These are phyloP conservation scores for Anthoscopus minutus DNA, from an alignment of 2,113 vertebrate genomes.

Conservation along the genomic window DNA sequence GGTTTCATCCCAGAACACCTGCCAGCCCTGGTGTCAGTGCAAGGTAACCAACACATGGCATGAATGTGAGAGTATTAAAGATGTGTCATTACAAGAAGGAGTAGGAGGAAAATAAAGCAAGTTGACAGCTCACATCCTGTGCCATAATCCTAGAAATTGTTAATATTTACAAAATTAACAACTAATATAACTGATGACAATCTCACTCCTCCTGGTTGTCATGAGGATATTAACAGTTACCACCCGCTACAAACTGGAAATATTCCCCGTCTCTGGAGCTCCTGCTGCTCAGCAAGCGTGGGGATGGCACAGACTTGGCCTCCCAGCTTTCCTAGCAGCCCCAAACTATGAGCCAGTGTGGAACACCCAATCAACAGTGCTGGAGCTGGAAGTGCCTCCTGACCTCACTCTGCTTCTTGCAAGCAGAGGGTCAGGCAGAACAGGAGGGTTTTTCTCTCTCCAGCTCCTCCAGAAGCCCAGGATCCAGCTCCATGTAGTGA, in stretches of 20 bases:
- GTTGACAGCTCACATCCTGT: constrained; percentile 60
- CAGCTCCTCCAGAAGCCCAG: background rate
- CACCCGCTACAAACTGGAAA: constrained; percentile 40
- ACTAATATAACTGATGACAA: constrained; percentile 42
- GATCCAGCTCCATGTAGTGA: rapidly evolving
- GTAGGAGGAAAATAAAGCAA: constrained; percentile 42
- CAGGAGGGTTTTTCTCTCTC: background rate
- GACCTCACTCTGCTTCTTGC: background rate
- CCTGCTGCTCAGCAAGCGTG: background rate
- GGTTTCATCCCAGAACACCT: constrained; percentile 12
- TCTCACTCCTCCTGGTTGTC: constrained; percentile 53
- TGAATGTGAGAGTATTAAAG: background rate
- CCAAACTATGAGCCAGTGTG: rapidly evolving
- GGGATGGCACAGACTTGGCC: background rate
- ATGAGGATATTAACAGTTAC: constrained; percentile 55
- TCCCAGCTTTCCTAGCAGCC: background rate
- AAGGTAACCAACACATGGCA: constrained; percentile 8
- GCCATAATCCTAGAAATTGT: constrained; percentile 54
- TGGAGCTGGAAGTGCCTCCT: background rate
- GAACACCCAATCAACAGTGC: background rate
- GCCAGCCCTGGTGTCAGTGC: background rate
- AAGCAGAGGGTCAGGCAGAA: background rate
- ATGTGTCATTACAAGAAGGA: constrained; percentile 35
- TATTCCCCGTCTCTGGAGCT: background rate
- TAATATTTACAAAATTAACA: constrained; percentile 68